Evolutionary conservation across 2,888 invertebrate genomes (phyloP), one percentile per base, ranked within the genome.

Genomic region (Nipponacmea schrenckii): DNA sequence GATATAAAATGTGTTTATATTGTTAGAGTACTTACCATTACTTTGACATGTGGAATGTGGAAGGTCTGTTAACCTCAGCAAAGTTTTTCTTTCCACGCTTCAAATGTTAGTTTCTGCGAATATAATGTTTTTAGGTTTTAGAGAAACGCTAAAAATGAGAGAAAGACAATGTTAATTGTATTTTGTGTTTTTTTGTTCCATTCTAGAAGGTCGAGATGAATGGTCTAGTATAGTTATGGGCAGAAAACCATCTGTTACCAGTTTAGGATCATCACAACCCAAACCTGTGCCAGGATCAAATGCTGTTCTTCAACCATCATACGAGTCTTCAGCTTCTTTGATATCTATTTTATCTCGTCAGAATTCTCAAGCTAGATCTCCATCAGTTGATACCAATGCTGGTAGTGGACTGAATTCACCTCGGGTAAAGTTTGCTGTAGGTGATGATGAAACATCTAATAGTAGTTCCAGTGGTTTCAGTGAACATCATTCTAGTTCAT

Each of bases 221-320:
- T 85, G 84, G 84, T 77, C 85, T 0, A 81, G 80, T 72, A 69
- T 85, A 20, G 85, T 84, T 7, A 74, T 83, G 4, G 84, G 84
- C 12, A 76, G 81, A 39, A 79, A 79, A 27, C 73, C 78, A 8
- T 79, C 82, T 1, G 20, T 67, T 17, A 64, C 69, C 10, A 39
- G 71, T 56, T 26, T 71, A n/a, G 62, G 72, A 10, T 73, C 72
- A 5, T 68, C 72, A 5, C 50, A 69, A 20, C 79, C 80, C 20
- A 82, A 82, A 64, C 85, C 83, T 63, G 80, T 84, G 17, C 85
- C 85, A 14, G 85, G 85, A 17, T 82, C 85, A 20, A 80, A 82
- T n/a, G 77, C 79, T 56, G 78, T 77, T 7, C 72, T 84, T 24
- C 79, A 79, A 70, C 75, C 77, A 2, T 72, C 77, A 31, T 72